A percentile compares a stretch with the other conserved stretches of the same genome.
phyloP scores from a whole-genome alignment of 2,113 vertebrate genomes.

The Bos javanicus region DNA sequence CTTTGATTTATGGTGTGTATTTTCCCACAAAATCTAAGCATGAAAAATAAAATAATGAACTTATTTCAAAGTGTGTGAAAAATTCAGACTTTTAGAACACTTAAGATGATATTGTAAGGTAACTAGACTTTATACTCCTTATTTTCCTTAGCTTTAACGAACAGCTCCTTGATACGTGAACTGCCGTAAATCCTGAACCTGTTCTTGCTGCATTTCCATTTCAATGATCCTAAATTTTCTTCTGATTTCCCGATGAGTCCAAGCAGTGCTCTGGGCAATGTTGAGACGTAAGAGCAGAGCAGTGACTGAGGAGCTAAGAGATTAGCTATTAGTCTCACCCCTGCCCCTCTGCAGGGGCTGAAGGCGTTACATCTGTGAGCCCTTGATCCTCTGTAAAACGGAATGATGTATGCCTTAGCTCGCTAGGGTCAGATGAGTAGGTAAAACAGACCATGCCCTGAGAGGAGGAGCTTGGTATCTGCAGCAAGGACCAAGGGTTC shows the following conservation, averaged over 20 bases:
- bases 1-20: background rate
- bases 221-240: background rate
- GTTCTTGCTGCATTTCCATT: background rate
- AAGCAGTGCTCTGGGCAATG: background rate
- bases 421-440: background rate
- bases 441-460: background rate
- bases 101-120: background rate
- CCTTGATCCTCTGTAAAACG: background rate
- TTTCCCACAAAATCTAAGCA: background rate
- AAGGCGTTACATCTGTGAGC: background rate
- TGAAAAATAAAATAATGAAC: background rate
- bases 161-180: background rate
- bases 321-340: background rate
- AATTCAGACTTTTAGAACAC: background rate
- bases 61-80: background rate
- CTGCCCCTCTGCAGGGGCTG: background rate
- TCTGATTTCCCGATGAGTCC: background rate
- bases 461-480: background rate
- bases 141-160: background rate
- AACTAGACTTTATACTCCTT: background rate
- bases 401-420: background rate
- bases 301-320: background rate
- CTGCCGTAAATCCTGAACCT: background rate
- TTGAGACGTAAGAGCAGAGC: background rate
- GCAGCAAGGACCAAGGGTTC: background rate